Base-by-base conservation (phyloP, 2,797 vertebrate species). In the Ficedula albicollis region DNA sequence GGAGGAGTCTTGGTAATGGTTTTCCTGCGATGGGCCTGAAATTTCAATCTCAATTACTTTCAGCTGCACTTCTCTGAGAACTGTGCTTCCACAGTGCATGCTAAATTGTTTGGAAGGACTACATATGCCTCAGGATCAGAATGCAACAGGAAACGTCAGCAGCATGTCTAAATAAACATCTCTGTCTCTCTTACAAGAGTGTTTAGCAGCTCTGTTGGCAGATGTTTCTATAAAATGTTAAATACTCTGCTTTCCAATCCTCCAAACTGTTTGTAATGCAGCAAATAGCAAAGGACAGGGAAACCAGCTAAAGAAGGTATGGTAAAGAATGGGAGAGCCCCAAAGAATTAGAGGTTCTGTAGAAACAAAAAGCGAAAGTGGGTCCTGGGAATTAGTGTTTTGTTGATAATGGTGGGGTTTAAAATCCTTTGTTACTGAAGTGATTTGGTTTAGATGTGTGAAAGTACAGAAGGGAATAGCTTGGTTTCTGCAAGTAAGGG, bases 41-140 rank as follows among this genome's bases (percentile, higher is more conserved):
- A 88, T 94, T 95, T 93, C 70, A 74, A 46, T 92, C 84, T 95
- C 75, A 41, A 23, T 95, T 94, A 85, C 82, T 93, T 84, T 93
- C 80, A 94, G 78, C 87, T 88, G 67, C 77, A 59, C 43, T 77
- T 94, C 67, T 68, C 32, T 16, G 67, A 88, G 94, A 88, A n/a
- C 34, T 76, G 41, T 77, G 58, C 80, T 95, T 89, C 92, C 85
- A 68, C 60, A n/a, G 77, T 64, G 59, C 79, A 74, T 88, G 91
- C 87, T 97, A 96, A 96, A 96, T 96, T 84, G 94, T 95, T 96
- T 96, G 93, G 96, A 96, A 97, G 85, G 91, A 86, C 93, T 91
- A 51, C 94, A 93, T 96, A 93, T 96, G 96, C 95, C 96, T 95
- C 64, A 79, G 88, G 93, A 94, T 92, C 93, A 91, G 90, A 95